phyloP scores from a whole-genome alignment of 1,140 invertebrate genomes.

The Drosophila ambigua region DNA sequence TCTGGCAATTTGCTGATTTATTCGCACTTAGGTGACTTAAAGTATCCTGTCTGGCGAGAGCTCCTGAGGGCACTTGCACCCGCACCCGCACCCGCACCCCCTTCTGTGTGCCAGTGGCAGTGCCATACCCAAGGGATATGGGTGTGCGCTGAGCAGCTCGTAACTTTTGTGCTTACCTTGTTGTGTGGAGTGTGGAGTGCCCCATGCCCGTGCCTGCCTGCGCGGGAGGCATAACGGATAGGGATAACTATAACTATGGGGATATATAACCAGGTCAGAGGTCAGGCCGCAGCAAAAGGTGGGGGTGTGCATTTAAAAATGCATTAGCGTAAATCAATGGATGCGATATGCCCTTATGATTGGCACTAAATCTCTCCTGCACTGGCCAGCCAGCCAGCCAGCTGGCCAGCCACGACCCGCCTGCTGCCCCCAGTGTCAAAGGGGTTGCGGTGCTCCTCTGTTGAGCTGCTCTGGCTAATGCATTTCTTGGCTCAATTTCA shows the following conservation, averaged over 20 bases:
- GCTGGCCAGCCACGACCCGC: no score
- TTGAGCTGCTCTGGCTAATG: constrained; percentile 28
- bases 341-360: constrained; percentile 57
- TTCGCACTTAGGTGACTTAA: constrained; percentile 71
- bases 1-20: constrained; percentile 70
- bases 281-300: neutral
- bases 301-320: constrained; percentile 58
- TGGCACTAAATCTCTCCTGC: constrained; percentile 56
- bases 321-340: constrained; percentile 73
- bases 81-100: neutral
- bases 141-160: constrained; percentile 42
- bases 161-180: constrained; percentile 48
- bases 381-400: neutral
- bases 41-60: constrained; percentile 51
- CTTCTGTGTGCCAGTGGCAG: constrained; percentile 1
- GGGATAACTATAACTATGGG: no score
- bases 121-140: neutral
- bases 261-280: no score
- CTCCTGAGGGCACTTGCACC: neutral
- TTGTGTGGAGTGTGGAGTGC: constrained; percentile 17
- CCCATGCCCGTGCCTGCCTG: no score
- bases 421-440: constrained; percentile 11
- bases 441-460: neutral
- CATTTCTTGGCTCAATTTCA: constrained; percentile 26
- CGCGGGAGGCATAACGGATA: no score